Evolutionary conservation across 2,797 vertebrate species (phyloP).

Genomic region (Poecilia velifera): DNA sequence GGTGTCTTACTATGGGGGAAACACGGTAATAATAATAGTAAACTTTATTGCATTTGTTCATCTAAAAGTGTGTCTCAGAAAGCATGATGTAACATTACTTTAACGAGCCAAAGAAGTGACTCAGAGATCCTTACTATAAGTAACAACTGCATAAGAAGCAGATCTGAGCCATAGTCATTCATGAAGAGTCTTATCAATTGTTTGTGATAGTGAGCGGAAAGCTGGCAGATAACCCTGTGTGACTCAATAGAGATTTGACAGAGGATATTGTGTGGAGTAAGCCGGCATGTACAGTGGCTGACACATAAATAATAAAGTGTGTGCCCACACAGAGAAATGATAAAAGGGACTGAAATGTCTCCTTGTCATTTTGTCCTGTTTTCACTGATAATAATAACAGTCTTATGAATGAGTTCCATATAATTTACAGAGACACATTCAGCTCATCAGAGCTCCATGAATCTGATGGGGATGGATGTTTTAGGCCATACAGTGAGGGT

Average conservation of each 20-base stretch:
- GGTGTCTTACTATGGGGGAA: too few relatives aligned
- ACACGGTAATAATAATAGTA: neutral
- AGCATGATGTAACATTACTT: neutral
- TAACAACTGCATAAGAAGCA: neutral
- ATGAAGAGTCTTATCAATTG: constrained; percentile 43
- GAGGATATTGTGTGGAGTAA: constrained; percentile 40
- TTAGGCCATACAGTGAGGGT: constrained; percentile 23
- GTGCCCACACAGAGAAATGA: constrained; percentile 30
- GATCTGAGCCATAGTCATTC: constrained; percentile 38
- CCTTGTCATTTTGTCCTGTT: constrained; percentile 34
- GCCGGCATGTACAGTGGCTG: neutral
- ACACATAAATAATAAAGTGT: constrained; percentile 27
- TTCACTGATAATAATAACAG: neutral
- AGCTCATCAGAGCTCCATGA: constrained; percentile 47
- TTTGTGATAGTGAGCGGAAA: constrained; percentile 31
- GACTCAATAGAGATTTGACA: constrained; percentile 32
- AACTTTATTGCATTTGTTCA: neutral
- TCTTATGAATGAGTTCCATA: neutral
- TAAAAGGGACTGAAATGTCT: constrained; percentile 21
- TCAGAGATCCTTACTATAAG: neutral
- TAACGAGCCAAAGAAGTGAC: neutral
- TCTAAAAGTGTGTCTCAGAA: neutral
- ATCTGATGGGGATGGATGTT: constrained; percentile 27
- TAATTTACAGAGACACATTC: constrained; percentile 9
- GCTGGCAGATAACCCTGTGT: constrained; percentile 40